These are phyloP conservation scores for Coracias cyanogaster DNA, from an alignment of 2,797 vertebrate genomes.

Conservation along the genomic window DNA sequence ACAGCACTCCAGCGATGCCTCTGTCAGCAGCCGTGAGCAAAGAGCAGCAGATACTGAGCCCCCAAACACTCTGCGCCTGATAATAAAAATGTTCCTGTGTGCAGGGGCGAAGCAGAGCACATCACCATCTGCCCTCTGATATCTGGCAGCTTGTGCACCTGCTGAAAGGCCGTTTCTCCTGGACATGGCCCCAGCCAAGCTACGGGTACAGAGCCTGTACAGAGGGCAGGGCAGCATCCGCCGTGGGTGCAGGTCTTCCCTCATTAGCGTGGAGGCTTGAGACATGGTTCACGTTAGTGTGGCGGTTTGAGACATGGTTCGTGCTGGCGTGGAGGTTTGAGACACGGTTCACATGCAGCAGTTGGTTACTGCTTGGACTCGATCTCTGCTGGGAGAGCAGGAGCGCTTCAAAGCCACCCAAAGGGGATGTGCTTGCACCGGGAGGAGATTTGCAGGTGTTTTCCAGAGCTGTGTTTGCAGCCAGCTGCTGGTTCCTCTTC, in stretches of 20 bases:
- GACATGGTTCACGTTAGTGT: neutral
- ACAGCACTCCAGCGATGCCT: neutral
- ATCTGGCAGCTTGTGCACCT: neutral
- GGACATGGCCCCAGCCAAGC: neutral
- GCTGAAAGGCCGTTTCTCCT: neutral
- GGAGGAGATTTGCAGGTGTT: neutral
- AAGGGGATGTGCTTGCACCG: neutral
- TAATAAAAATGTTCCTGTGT: slow-evolving; percentile 22
- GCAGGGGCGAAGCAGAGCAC: neutral
- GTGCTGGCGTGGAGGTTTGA: neutral
- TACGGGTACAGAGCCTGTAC: neutral
- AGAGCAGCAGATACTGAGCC: neutral
- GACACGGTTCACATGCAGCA: accelerated
- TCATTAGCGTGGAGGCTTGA: accelerated
- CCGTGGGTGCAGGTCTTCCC: accelerated
- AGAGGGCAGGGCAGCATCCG: neutral
- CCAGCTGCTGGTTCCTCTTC: accelerated
- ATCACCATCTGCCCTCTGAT: slow-evolving; percentile 1
- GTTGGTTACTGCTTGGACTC: neutral
- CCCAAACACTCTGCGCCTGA: neutral
- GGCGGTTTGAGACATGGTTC: too few species aligned
- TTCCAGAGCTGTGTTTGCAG: neutral
- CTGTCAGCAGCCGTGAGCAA: neutral
- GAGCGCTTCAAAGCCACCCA: neutral
- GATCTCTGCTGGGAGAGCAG: neutral